phyloP scores from a whole-genome alignment of 2,888 invertebrate genomes.

The Ichneumoninae sp. region DNA sequence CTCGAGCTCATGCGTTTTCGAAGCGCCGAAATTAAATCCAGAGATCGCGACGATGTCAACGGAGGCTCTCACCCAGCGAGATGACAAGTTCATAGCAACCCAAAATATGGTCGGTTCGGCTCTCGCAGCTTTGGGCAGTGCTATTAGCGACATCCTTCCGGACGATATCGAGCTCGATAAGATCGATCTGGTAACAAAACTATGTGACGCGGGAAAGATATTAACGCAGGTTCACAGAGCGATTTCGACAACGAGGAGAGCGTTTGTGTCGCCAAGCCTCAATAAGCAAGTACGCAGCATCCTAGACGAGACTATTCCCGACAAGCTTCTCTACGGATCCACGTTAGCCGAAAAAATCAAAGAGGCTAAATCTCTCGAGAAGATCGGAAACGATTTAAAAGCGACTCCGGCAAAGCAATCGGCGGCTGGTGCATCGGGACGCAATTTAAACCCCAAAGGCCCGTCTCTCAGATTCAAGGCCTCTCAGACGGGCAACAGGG shows the following conservation, averaged over 20 bases:
- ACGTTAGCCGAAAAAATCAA: slow-evolving; percentile 37
- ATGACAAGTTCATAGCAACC: too few species aligned
- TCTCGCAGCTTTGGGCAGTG: too few species aligned
- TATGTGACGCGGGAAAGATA: too few species aligned
- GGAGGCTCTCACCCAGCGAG: too few species aligned
- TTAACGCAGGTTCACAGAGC: slow-evolving; percentile 20
- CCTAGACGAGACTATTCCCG: slow-evolving; percentile 25
- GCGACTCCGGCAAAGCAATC: background rate
- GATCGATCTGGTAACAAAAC: too few species aligned
- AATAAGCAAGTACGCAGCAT: slow-evolving; percentile 23
- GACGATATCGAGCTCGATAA: too few species aligned
- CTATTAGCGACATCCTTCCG: too few species aligned
- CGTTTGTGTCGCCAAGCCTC: slow-evolving; percentile 32
- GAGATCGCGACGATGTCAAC: too few species aligned
- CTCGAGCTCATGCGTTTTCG: background rate
- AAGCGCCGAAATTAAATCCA: too few species aligned
- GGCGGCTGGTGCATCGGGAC: background rate
- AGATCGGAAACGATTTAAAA: slow-evolving; percentile 15
- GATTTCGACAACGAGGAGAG: slow-evolving; percentile 19
- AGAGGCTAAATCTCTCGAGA: slow-evolving; percentile 37
- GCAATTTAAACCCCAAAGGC: slow-evolving; percentile 40
- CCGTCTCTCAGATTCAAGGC: slow-evolving; percentile 25
- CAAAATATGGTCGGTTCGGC: too few species aligned
- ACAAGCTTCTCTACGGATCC: slow-evolving; percentile 30
- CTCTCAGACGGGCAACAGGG: slow-evolving; percentile 16